These are phyloP conservation scores for Lontra canadensis DNA, from an alignment of 2,113 vertebrate genomes.

Conservation along the genomic window DNA sequence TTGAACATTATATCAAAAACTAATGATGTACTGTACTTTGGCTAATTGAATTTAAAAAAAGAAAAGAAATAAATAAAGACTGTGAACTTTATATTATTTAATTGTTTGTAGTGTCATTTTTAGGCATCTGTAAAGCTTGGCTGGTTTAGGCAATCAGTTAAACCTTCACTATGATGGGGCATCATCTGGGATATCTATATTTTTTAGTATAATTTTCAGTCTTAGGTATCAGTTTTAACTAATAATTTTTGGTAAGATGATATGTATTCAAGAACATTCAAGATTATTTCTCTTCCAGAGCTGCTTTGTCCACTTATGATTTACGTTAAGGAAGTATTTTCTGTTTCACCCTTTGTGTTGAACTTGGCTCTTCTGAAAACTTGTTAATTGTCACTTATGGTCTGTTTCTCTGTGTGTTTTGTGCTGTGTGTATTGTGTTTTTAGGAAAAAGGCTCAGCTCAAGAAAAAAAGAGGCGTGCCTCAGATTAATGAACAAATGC, in stretches of 20 bases:
- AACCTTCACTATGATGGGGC: background rate
- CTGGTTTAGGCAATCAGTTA: background rate
- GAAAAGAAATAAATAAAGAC: background rate
- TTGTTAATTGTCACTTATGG: background rate
- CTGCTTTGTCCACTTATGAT: background rate
- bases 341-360: slow-evolving; percentile 7
- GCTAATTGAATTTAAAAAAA: background rate
- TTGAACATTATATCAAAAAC: background rate
- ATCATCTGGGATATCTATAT: background rate
- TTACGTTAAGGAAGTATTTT: slow-evolving; percentile 10
- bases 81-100: background rate
- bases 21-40: background rate
- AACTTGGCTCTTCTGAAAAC: slow-evolving; percentile 26
- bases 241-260: slow-evolving; percentile 30
- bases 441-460: slow-evolving; percentile 95
- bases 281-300: slow-evolving; percentile 2
- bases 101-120: background rate
- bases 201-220: background rate
- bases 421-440: slow-evolving; percentile 44
- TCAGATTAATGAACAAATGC: slow-evolving; percentile 94
- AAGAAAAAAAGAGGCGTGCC: slow-evolving; percentile 92
- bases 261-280: background rate
- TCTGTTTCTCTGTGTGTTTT: slow-evolving; percentile 46
- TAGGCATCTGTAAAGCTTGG: background rate
- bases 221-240: background rate